Conservation (phyloP, 2,888 invertebrate genomes). For the Baronia brevicornis region DNA sequence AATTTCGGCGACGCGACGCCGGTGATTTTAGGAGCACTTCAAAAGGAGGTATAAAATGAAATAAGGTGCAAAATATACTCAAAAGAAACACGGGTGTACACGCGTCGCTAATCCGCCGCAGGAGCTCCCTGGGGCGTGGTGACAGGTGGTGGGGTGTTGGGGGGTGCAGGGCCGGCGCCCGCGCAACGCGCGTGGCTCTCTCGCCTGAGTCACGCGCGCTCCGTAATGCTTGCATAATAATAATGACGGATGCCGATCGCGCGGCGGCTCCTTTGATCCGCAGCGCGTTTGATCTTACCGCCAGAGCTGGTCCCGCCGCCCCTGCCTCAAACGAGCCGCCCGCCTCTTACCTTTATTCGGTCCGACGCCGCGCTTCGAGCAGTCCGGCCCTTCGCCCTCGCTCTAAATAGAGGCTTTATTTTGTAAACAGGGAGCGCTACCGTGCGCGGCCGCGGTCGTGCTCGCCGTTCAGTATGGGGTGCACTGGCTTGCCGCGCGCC, state of each 20-base stretch:
- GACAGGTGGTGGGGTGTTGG: conserved; percentile 26
- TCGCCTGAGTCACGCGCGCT: conserved; percentile 74
- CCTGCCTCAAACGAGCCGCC: conserved; percentile 70
- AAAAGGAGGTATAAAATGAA: conserved; percentile 35
- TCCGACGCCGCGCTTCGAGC: conserved; percentile 63
- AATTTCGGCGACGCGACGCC: conserved; percentile 17
- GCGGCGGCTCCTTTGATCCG: conserved; percentile 74
- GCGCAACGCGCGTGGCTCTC: conserved; percentile 72
- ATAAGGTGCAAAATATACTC: conserved; percentile 40
- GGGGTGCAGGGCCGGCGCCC: conserved; percentile 49
- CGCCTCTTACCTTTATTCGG: conserved; percentile 68
- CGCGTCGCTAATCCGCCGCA: conserved; percentile 34
- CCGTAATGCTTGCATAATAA: conserved; percentile 76
- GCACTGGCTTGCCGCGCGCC: conserved; percentile 35
- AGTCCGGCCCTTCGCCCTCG: conserved; percentile 69
- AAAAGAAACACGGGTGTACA: conserved; percentile 33
- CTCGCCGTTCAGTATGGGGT: conserved; percentile 62
- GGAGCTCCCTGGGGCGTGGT: conserved; percentile 31
- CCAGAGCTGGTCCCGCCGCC: conserved; percentile 68
- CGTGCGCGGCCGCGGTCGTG: conserved; percentile 27
- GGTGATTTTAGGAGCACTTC: conserved; percentile 23
- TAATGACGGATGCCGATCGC: conserved; percentile 77
- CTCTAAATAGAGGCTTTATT: conserved; percentile 72
- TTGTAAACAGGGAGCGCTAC: conserved; percentile 66
- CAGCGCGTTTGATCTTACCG: conserved; percentile 71